Conservation (phyloP, 2,113 vertebrate species). For the Electrona antarctica region DNA sequence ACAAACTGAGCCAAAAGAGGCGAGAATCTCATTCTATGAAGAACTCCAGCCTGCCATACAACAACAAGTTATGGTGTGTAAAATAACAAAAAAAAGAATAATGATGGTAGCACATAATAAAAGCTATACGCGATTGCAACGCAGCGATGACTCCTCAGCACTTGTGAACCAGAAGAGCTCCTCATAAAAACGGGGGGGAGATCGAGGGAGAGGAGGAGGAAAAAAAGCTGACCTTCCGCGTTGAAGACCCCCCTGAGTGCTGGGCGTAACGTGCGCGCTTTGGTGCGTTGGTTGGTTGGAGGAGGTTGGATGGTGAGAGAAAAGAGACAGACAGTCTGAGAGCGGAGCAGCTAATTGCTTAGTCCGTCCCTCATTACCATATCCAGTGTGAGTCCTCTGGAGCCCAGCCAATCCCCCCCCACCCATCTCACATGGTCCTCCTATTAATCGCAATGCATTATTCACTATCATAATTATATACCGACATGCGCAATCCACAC, state of each 20-base stretch:
- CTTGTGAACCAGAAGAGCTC: slow-evolving; percentile 18
- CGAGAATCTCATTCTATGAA: slow-evolving; percentile 20
- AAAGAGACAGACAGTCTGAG: slow-evolving; percentile 85
- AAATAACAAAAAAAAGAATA: slow-evolving; percentile 32
- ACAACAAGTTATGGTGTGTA: slow-evolving; percentile 29
- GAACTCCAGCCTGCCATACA: slow-evolving; percentile 18
- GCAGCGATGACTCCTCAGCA: slow-evolving; percentile 58
- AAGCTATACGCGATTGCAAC: slow-evolving; percentile 44
- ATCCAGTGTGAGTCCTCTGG: slow-evolving; percentile 91
- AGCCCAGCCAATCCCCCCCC: slow-evolving; percentile 85
- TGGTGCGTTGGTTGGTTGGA: slow-evolving; percentile 63
- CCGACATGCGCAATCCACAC: slow-evolving; percentile 90
- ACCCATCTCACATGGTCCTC: slow-evolving; percentile 79
- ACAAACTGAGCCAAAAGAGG: slow-evolving; percentile 32
- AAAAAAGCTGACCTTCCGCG: slow-evolving; percentile 74
- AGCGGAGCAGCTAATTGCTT: slow-evolving; percentile 90
- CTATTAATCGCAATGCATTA: slow-evolving; percentile 94
- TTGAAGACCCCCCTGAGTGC: slow-evolving; percentile 79
- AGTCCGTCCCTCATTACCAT: slow-evolving; percentile 95
- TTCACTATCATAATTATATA: slow-evolving; percentile 96
- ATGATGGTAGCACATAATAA: slow-evolving; percentile 51
- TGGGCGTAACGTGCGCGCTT: slow-evolving; percentile 77
- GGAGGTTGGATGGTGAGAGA: slow-evolving; percentile 73
- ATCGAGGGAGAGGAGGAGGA: slow-evolving; percentile 36
- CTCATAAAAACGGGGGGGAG: slow-evolving; percentile 27